Evolutionary conservation across 2,888 invertebrate species (phyloP).

Genomic region (Melanchra persicariae): DNA sequence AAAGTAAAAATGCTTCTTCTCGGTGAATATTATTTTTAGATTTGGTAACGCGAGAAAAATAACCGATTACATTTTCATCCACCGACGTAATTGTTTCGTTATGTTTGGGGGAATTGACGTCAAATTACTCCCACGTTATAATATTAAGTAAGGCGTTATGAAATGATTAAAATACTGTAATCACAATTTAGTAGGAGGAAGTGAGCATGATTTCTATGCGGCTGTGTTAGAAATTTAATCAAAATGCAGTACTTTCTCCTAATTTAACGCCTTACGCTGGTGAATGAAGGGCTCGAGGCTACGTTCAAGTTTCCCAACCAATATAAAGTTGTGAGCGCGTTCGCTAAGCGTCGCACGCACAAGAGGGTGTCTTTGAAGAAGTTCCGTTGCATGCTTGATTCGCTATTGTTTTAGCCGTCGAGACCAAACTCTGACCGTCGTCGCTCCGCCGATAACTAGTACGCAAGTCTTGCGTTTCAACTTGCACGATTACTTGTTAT

Average conservation of each 20-base stretch:
- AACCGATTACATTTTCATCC: slow-evolving; percentile 69
- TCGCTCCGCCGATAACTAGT: slow-evolving; percentile 76
- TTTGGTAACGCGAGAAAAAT: slow-evolving; percentile 74
- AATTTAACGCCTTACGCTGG: slow-evolving; percentile 68
- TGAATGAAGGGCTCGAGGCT: slow-evolving; percentile 73
- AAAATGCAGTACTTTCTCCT: slow-evolving; percentile 65
- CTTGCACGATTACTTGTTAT: slow-evolving; percentile 85
- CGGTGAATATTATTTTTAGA: slow-evolving; percentile 77
- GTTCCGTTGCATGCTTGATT: slow-evolving; percentile 90
- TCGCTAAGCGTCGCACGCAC: slow-evolving; percentile 88
- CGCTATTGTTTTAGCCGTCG: slow-evolving; percentile 87
- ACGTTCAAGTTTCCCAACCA: slow-evolving; percentile 86
- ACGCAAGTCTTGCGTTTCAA: slow-evolving; percentile 81
- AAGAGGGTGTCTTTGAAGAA: slow-evolving; percentile 87
- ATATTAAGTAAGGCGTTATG: slow-evolving; percentile 36
- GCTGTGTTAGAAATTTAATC: slow-evolving; percentile 51
- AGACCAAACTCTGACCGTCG: slow-evolving; percentile 85
- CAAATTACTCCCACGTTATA: slow-evolving; percentile 45
- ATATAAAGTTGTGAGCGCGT: slow-evolving; percentile 87
- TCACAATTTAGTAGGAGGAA: slow-evolving; percentile 29
- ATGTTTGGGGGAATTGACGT: slow-evolving; percentile 55
- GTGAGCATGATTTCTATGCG: slow-evolving; percentile 20
- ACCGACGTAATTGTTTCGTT: slow-evolving; percentile 61
- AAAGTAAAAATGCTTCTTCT: slow-evolving; percentile 75
- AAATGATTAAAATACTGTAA: slow-evolving; percentile 43